These are phyloP conservation scores for Pogona vitticeps DNA, from an alignment of 2,113 vertebrate species.

Conservation along the genomic window DNA sequence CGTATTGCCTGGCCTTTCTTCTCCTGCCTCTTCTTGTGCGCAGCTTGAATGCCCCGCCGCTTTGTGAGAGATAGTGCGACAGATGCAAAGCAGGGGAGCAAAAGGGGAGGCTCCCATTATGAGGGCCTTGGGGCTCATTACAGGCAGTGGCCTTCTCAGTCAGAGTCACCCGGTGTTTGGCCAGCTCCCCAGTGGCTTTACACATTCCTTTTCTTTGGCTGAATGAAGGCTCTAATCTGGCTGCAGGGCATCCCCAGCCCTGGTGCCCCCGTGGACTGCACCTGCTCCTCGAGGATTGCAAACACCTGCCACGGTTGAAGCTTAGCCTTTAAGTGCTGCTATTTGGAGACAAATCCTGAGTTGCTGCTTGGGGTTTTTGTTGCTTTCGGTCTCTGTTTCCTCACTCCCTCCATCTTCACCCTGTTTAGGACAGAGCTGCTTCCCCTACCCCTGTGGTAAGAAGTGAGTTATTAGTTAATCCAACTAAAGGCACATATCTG, in stretches of 20 bases:
- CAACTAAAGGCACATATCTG: not conserved
- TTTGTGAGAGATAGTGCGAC: not conserved
- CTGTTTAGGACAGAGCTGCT: slow-evolving; percentile 32
- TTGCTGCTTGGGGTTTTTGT: slow-evolving; percentile 1
- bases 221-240: slow-evolving; percentile 70
- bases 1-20: not conserved
- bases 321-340: slow-evolving; percentile 71
- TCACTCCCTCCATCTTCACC: not conserved
- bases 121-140: slow-evolving; percentile 68
- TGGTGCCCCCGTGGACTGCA: slow-evolving; percentile 63
- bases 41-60: not conserved
- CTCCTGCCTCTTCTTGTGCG: not conserved
- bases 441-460: not conserved
- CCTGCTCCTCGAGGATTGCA: slow-evolving; percentile 63
- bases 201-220: slow-evolving; percentile 63
- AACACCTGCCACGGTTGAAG: slow-evolving; percentile 62
- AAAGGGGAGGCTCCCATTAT: slow-evolving; percentile 57
- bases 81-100: slow-evolving; percentile 56
- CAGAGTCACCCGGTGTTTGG: slow-evolving; percentile 68
- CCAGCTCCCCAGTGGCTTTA: slow-evolving; percentile 64
- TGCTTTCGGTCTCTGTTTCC: slow-evolving; percentile 46
- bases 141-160: slow-evolving; percentile 44
- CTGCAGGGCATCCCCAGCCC: slow-evolving; percentile 65
- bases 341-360: slow-evolving; percentile 68
- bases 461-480: slow-evolving; percentile 20